phyloP scores from a whole-genome alignment of 2,113 vertebrate species.

The Hystrix cristata region DNA sequence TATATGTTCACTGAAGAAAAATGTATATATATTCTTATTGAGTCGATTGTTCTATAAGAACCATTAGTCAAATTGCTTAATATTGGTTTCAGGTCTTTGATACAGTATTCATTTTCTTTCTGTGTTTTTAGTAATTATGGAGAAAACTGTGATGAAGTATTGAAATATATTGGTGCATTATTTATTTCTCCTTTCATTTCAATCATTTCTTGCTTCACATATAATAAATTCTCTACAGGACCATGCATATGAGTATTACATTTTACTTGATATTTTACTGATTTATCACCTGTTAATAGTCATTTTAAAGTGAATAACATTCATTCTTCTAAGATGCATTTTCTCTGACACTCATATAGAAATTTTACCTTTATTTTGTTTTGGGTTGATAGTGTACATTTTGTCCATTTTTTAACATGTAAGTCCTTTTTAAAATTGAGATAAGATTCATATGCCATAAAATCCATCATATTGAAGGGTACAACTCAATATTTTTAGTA shows the following conservation, averaged over 20 bases:
- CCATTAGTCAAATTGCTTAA: neutral
- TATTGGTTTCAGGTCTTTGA: neutral
- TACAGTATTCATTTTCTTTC: neutral
- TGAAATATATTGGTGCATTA: neutral
- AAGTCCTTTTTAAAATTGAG: neutral
- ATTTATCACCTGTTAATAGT: neutral
- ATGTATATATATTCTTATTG: neutral
- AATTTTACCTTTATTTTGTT: neutral
- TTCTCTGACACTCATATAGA: neutral
- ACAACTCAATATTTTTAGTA: neutral
- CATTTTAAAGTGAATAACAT: neutral
- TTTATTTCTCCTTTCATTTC: constrained; percentile 3
- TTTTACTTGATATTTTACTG: neutral
- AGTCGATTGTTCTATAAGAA: neutral
- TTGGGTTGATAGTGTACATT: neutral
- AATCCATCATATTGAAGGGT: neutral
- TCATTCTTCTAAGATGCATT: neutral
- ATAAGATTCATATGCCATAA: neutral
- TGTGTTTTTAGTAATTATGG: neutral
- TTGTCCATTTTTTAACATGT: neutral
- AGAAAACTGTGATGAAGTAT: neutral
- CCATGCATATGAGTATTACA: neutral
- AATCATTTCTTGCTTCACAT: neutral
- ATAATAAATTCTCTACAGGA: neutral
- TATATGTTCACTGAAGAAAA: neutral